phyloP scores from a whole-genome alignment of 2,888 invertebrate genomes.

The Scotopteryx bipunctaria region DNA sequence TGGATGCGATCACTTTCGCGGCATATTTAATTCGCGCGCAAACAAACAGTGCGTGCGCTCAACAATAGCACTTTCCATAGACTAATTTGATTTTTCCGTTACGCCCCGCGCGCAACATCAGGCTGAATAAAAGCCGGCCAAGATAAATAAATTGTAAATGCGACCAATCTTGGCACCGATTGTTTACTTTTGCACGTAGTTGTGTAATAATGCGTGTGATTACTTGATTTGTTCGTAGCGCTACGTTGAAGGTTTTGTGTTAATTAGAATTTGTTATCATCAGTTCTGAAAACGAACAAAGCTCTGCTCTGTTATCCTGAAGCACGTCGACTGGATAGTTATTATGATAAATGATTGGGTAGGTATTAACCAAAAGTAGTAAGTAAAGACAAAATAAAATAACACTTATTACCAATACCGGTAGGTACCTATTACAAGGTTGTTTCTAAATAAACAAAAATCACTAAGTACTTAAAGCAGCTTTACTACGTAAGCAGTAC shows the following conservation, averaged over 20 bases:
- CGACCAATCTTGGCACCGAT: conserved; percentile 43
- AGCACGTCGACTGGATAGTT: neutral
- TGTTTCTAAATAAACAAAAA: too few species aligned
- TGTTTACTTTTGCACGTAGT: conserved; percentile 49
- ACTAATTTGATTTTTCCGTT: conserved; percentile 47
- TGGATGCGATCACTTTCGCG: conserved; percentile 33
- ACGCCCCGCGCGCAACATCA: conserved; percentile 20
- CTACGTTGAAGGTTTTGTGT: conserved; percentile 8
- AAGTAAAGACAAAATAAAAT: too few species aligned
- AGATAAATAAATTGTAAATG: conserved; percentile 49
- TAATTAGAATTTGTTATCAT: conserved; percentile 28
- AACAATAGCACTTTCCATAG: conserved; percentile 49
- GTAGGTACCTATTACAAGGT: too few species aligned
- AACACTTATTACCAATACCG: too few species aligned
- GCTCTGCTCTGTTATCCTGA: conserved; percentile 10
- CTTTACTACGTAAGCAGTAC: too few species aligned
- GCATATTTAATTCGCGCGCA: conserved; percentile 33
- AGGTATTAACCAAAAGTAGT: too few species aligned
- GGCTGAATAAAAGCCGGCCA: conserved; percentile 36
- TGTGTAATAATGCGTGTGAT: conserved; percentile 54
- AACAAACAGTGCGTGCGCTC: conserved; percentile 46
- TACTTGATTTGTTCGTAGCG: conserved; percentile 47
- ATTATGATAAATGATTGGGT: too few species aligned
- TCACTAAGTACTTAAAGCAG: too few species aligned
- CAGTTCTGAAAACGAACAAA: conserved; percentile 12